Evolutionary conservation across 2,888 invertebrate genomes (phyloP).

Genomic region (Eupithecia abbreviata): DNA sequence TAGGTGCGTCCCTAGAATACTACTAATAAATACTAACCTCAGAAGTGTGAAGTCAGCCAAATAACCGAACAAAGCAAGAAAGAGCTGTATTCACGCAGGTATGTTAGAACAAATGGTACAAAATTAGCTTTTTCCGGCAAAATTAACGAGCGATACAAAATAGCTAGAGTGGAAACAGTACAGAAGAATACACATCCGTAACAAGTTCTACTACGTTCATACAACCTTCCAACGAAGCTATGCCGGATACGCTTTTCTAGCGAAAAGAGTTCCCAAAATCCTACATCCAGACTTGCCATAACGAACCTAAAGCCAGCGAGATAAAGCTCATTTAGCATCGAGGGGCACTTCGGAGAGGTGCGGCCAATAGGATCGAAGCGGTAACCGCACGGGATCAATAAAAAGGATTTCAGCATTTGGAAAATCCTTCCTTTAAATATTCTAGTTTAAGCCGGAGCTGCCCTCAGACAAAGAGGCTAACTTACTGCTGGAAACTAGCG

Average conservation of each 20-base stretch:
- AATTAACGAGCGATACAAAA: constrained; percentile 49
- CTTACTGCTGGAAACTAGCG: constrained; percentile 22
- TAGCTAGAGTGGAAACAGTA: constrained; percentile 30
- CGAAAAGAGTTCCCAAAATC: neutral
- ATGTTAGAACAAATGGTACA: constrained; percentile 33
- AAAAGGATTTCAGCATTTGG: constrained; percentile 44
- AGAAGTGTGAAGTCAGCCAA: constrained; percentile 3
- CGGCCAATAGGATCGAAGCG: constrained; percentile 25
- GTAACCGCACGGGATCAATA: constrained; percentile 38
- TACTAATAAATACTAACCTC: neutral
- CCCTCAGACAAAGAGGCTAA: constrained; percentile 33
- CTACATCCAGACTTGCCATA: neutral
- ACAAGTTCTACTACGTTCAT: constrained; percentile 9
- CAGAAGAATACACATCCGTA: neutral
- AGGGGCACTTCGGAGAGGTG: constrained; percentile 11
- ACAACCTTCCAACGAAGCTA: neutral
- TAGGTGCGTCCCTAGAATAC: neutral
- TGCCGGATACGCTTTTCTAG: constrained; percentile 1
- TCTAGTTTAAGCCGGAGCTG: constrained; percentile 35
- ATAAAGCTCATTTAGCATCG: constrained; percentile 21
- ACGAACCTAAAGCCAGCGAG: neutral
- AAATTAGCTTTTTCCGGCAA: constrained; percentile 50
- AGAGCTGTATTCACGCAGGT: constrained; percentile 20
- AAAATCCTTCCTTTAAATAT: constrained; percentile 45
- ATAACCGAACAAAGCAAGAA: constrained; percentile 25